Evolutionary conservation across 2,113 vertebrate genomes (phyloP).

Genomic region (Dromaius novaehollandiae): DNA sequence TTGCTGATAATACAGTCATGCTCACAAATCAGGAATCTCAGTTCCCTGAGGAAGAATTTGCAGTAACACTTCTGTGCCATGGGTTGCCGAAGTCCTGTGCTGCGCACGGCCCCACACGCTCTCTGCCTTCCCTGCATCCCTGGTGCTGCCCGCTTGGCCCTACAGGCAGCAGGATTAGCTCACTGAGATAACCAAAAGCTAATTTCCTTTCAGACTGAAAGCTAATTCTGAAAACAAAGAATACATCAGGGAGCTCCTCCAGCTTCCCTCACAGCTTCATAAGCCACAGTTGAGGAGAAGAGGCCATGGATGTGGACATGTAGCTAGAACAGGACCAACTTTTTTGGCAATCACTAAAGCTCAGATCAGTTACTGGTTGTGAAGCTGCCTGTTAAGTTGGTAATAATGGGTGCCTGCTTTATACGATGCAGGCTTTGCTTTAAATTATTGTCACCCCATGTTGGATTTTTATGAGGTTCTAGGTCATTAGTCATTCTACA

Average conservation of each 20-base stretch:
- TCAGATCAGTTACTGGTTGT: not conserved
- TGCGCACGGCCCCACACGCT: not conserved
- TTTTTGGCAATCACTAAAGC: not conserved
- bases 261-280: not conserved
- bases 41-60: not conserved
- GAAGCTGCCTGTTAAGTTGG: not conserved
- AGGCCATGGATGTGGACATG: not conserved
- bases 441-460: not conserved
- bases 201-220: not conserved
- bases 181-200: fast-evolving
- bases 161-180: not conserved
- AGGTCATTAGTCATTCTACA: not conserved
- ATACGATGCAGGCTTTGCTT: not conserved
- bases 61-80: fast-evolving
- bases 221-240: too few relatives aligned
- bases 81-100: fast-evolving
- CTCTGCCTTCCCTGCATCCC: not conserved
- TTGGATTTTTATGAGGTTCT: not conserved
- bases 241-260: not conserved
- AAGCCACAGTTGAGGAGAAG: not conserved
- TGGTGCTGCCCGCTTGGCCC: not conserved
- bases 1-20: not conserved
- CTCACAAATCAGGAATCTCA: not conserved
- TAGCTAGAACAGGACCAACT: not conserved
- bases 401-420: not conserved